phyloP scores from a whole-genome alignment of 2,797 vertebrate species.

The Melopsittacus undulatus region DNA sequence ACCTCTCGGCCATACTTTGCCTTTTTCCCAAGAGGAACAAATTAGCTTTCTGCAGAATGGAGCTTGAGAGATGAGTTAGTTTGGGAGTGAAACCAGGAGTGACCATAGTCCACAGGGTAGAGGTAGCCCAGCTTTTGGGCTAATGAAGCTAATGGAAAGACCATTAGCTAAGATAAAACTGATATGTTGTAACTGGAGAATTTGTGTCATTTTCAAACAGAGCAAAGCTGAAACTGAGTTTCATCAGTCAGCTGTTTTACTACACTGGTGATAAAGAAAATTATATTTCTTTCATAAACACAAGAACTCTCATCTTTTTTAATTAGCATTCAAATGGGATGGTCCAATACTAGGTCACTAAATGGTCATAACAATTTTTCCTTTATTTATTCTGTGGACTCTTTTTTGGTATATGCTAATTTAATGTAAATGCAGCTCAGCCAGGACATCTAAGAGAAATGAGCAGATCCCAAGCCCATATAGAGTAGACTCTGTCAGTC shows the following conservation, averaged over 20 bases:
- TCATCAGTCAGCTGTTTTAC: neutral
- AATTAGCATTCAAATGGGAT: neutral
- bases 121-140: neutral
- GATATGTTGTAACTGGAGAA: neutral
- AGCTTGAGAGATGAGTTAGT: neutral
- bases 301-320: neutral
- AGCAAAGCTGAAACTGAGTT: neutral
- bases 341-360: neutral
- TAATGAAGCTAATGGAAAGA: neutral
- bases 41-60: neutral
- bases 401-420: neutral
- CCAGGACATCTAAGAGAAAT: neutral
- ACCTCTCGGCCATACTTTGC: neutral
- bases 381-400: neutral
- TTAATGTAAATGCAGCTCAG: neutral
- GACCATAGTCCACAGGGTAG: neutral
- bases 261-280: neutral
- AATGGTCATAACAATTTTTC: neutral
- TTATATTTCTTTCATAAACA: neutral
- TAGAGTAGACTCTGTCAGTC: neutral
- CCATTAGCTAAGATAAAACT: neutral
- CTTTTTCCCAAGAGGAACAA: neutral
- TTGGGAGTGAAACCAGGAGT: neutral
- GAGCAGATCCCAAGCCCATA: neutral
- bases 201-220: neutral